A percentile compares a stretch with the other conserved stretches of the same genome.
These are phyloP conservation scores for Pygmarrhopalites habei DNA, from an alignment of 1,140 invertebrate genomes.

Conservation along the genomic window DNA sequence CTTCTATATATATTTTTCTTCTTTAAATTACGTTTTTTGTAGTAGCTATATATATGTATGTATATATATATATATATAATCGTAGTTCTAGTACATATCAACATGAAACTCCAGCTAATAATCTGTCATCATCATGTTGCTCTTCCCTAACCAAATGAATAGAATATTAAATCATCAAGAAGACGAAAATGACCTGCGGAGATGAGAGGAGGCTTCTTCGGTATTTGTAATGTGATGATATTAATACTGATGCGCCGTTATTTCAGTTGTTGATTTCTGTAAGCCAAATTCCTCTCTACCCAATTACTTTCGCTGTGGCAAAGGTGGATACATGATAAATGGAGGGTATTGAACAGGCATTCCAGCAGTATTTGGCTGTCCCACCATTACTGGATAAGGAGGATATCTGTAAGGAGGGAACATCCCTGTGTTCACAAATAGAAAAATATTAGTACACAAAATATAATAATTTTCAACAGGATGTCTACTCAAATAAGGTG, in stretches of 20 bases:
- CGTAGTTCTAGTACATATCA: too few species aligned
- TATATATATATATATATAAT: too few species aligned
- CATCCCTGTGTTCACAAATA: too few species aligned
- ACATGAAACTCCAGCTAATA: too few species aligned
- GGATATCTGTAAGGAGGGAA: too few species aligned
- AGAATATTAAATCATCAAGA: background rate
- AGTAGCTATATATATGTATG: slow-evolving; percentile 34
- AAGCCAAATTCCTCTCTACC: background rate
- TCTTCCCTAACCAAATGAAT: background rate
- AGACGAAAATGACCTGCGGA: background rate
- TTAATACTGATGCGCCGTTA: too few species aligned
- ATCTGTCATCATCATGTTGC: too few species aligned
- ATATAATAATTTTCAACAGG: too few species aligned
- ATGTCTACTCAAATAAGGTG: background rate
- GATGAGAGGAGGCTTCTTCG: background rate
- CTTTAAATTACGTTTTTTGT: slow-evolving; percentile 18
- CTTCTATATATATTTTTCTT: background rate
- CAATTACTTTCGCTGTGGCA: slow-evolving; percentile 26
- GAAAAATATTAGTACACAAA: too few species aligned
- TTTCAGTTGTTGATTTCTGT: background rate
- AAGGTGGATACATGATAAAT: background rate
- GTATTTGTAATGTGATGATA: background rate
- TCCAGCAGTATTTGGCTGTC: background rate
- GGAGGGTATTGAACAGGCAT: background rate
- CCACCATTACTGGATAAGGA: too few species aligned